Base-by-base conservation (phyloP, 2,888 invertebrate species). In the Arge pagana region DNA sequence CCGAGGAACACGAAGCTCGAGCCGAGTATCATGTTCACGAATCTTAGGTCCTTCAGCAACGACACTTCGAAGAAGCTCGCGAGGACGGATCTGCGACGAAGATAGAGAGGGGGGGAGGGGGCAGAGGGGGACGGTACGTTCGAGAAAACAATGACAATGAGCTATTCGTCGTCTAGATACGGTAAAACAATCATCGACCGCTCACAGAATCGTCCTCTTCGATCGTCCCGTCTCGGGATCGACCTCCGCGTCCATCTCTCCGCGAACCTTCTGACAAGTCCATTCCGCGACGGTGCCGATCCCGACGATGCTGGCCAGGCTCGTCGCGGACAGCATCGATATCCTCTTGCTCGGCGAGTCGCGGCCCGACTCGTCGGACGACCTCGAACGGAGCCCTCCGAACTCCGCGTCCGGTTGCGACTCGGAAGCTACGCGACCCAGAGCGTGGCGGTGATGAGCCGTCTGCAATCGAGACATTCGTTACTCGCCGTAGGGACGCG, bases 11-110 rank as follows among this genome's bases (percentile, higher is more conserved):
- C 83, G 51, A 89, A 79, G 0, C 87, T 82, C 66, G 87, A 80
- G 30, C 89, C 90, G 24, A 88, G 69, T 42, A 85, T 82, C 52
- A 89, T 86, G 66, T 88, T 89, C 6, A 88, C 51, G 45, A 76
- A 78, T 3, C 64, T 50, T 0, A 63, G 64, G 48, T 74, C 67
- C 41, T 71, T 69, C 18, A 78, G 55, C 24, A 78, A 54, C 3
- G 69, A 66, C 28, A 73, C 56, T 33, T 77, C 77, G 48, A 77
- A 62, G 11, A 75, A 63, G 7, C 64, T 62, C 7, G 49, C 59
- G 4, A 70, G 30, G 4, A 55, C 53, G 19, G 55, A 57, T 33
- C 62, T 71, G 52, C 10, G 58, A 40, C 43, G 8, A 26, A 10
- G 18, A 19, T 48, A 40, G 23, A 26, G 13, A 1, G 16, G 33